These are phyloP conservation scores for Drosophila saltans DNA, from an alignment of 1,140 invertebrate genomes.

Conservation along the genomic window DNA sequence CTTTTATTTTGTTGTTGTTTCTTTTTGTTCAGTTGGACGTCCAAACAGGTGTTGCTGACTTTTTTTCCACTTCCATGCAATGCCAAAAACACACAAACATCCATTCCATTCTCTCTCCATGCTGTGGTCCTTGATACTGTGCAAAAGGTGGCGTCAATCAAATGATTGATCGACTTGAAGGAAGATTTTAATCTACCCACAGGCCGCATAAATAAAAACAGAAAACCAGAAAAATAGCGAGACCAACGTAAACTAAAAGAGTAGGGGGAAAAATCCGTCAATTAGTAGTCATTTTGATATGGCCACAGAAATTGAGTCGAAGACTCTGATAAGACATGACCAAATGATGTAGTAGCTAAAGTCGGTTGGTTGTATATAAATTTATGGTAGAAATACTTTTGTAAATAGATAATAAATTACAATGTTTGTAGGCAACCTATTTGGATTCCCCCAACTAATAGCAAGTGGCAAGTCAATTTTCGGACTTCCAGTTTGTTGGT, in stretches of 20 bases:
- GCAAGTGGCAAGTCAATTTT: constrained; percentile 37
- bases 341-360: constrained; percentile 2
- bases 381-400: constrained; percentile 68
- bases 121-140: constrained; percentile 48
- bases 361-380: constrained; percentile 29
- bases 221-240: constrained; percentile 56
- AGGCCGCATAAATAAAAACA: constrained; percentile 72
- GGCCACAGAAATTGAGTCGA: constrained; percentile 26
- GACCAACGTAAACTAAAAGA: constrained; percentile 15
- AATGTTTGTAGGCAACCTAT: constrained; percentile 34
- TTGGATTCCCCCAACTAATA: background rate
- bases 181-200: constrained; percentile 66
- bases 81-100: constrained; percentile 20
- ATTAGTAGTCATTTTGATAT: constrained; percentile 74
- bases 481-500: constrained; percentile 36
- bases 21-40: constrained; percentile 1
- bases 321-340: constrained; percentile 19
- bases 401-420: constrained; percentile 75
- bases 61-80: constrained; percentile 17
- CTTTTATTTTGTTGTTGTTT: constrained; percentile 46
- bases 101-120: constrained; percentile 5
- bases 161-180: constrained; percentile 72
- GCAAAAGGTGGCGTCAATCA: constrained; percentile 66
- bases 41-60: constrained; percentile 52
- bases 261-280: constrained; percentile 58